Evolutionary conservation across 2,113 vertebrate genomes (phyloP), one percentile per base, ranked within the genome.

Genomic region (Cnemophilus loriae): DNA sequence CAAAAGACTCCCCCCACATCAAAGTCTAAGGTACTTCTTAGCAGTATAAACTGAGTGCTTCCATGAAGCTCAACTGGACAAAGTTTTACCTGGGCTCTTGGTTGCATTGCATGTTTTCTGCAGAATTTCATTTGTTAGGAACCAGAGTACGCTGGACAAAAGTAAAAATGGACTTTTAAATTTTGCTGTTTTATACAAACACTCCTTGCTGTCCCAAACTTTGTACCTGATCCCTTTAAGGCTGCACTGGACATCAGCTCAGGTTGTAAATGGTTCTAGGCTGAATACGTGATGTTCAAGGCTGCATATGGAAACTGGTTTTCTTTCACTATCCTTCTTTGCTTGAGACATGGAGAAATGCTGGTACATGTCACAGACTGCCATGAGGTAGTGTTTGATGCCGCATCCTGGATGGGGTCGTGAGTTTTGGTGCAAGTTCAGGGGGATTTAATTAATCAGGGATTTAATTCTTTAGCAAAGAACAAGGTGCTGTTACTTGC

Each of bases 241-340:
- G 10, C n/a, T 74, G 24, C 17, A 4, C 20, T 46, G 28, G 47
- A 85, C 8, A 4, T 49, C 55, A 53, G 23, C 17, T 89, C 11
- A 35, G 21, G 8, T 22, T 55, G 5, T 59, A 74, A 63, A 16
- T 74, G 13, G 3, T 73, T 55, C 49, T 52, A 39, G 24, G 20
- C 49, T 44, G 33, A 18, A 23, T 32, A 11, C 1, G 5, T 77
- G 47, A 16, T 0, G 0, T 89, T 84, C 14, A 44, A 37, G 59
- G 4, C 24, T 32, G 15, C 2, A 0, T 56, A 22, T 65, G n/a
- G 65, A 65, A 91, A 35, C 32, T 56, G 24, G 4, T 49, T 90
- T 85, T 65, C 15, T 64, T 76, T 73, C 30, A 17, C 15, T 59
- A 1, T 26, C 32, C 27, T 61, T 68, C 26, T 26, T 61, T 4